Evolutionary conservation across 1,140 invertebrate genomes (phyloP).

Genomic region (Telenomus remus): DNA sequence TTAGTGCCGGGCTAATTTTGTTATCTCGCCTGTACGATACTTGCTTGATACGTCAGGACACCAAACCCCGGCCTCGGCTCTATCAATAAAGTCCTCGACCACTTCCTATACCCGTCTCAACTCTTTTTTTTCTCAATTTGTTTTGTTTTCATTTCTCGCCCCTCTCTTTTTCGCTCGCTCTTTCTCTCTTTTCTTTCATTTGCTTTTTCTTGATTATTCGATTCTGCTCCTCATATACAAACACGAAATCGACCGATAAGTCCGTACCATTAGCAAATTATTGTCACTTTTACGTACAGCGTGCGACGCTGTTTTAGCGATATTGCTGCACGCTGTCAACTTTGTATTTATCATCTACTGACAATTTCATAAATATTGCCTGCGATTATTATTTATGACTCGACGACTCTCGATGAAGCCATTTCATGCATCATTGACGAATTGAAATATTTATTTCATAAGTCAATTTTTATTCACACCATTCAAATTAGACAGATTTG

Average conservation of each 20-base stretch:
- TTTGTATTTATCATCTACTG: constrained; percentile 21
- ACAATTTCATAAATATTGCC: constrained; percentile 32
- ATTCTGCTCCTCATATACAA: constrained; percentile 11
- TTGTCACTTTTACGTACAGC: constrained; percentile 24
- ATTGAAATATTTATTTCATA: neutral
- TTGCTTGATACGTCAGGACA: constrained; percentile 68
- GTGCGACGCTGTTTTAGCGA: constrained; percentile 24
- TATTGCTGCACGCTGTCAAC: constrained; percentile 15
- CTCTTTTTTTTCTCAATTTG: constrained; percentile 23
- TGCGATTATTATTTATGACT: constrained; percentile 18
- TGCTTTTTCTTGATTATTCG: constrained; percentile 12
- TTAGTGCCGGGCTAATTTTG: constrained; percentile 74
- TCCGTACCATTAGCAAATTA: constrained; percentile 43
- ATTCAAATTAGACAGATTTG: too few species aligned
- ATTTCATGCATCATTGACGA: too few species aligned
- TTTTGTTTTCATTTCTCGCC: neutral
- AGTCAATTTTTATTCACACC: too few species aligned
- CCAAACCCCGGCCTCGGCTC: constrained; percentile 45
- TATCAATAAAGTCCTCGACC: constrained; percentile 27
- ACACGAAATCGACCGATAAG: constrained; percentile 24
- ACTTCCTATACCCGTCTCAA: constrained; percentile 54
- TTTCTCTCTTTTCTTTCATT: neutral
- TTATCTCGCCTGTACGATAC: constrained; percentile 69
- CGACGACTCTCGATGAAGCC: neutral
- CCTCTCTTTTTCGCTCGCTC: neutral